Base-by-base conservation (phyloP, 2,113 vertebrate genomes). In the Scomber colias region DNA sequence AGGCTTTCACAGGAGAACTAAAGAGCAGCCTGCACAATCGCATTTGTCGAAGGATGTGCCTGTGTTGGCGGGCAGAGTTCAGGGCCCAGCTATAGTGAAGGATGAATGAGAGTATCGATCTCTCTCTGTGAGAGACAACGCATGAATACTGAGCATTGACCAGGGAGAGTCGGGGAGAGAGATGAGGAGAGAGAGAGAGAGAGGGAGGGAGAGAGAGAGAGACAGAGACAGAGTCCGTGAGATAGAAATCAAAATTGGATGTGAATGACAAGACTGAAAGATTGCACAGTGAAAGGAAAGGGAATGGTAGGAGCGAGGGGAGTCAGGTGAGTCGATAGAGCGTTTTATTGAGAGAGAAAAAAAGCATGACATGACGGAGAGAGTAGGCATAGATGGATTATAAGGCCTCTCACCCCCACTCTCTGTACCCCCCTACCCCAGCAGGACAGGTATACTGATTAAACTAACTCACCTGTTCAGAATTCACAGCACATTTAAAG, bases 31-130 rank as follows among this genome's bases (percentile, higher is more conserved):
- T 3, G 12, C 19, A 35, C 2, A 7, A 17, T 24, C 53, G 24
- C 31, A 35, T 71, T 82, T 67, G 55, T 44, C 9, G 15, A 35
- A 83, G 24, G 75, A 64, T 70, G 30, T 51, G 59, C n/a, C 31
- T 1, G 44, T 64, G 81, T 87, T 64, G 73, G 81, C 77, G 67
- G 81, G 72, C 49, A 71, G 79, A 72, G 72, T 82, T 82, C 83
- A 82, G 74, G 77, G 61, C 73, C 50, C 30, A 77, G 77, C 82
- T 73, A 77, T 79, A 74, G 81, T 66, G 65, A 21, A 48, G 67
- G 82, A 89, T 90, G 79, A 91, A 90, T 85, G 81, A 71, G 69
- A 70, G 62, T 75, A 92, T 92, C 13, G 60, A 89, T 93, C 76
- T 63, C 50, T 57, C 74, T 61, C 69, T 71, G 40, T 51, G 70